These are phyloP conservation scores for Drosophila prolongata DNA, from an alignment of 2,888 invertebrate genomes.

Conservation along the genomic window DNA sequence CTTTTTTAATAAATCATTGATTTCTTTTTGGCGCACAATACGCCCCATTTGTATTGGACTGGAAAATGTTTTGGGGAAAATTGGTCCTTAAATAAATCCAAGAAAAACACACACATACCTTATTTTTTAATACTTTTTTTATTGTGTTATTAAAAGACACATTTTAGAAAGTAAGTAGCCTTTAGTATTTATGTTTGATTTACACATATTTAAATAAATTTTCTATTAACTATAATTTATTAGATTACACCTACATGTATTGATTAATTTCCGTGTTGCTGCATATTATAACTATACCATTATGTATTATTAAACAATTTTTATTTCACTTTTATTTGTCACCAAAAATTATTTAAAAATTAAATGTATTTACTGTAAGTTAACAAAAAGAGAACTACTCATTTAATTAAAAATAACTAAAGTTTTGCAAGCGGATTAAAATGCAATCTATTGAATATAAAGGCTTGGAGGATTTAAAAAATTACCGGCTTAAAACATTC, in stretches of 20 bases:
- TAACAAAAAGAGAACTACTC: not conserved
- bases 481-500: not conserved
- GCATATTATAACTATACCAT: slow-evolving; percentile 33
- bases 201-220: slow-evolving; percentile 47
- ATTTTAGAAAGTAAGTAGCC: slow-evolving; percentile 40
- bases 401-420: not conserved
- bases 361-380: not conserved
- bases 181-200: slow-evolving; percentile 45
- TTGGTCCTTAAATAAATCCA: too few relatives aligned
- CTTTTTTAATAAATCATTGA: not conserved
- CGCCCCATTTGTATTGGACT: too few relatives aligned
- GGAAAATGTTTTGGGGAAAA: too few relatives aligned
- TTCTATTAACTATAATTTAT: slow-evolving; percentile 45
- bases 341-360: slow-evolving; percentile 1
- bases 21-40: not conserved
- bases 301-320: slow-evolving; percentile 32
- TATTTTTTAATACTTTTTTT: slow-evolving; percentile 35
- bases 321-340: slow-evolving; percentile 7
- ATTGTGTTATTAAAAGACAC: slow-evolving; percentile 45
- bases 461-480: slow-evolving; percentile 8
- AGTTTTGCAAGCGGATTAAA: slow-evolving; percentile 5
- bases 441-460: slow-evolving; percentile 4
- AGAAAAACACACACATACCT: not conserved
- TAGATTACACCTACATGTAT: slow-evolving; percentile 44
- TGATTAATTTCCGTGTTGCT: slow-evolving; percentile 37